These are phyloP conservation scores for Actinemys pallida DNA, from an alignment of 2,113 vertebrate genomes.

Conservation along the genomic window DNA sequence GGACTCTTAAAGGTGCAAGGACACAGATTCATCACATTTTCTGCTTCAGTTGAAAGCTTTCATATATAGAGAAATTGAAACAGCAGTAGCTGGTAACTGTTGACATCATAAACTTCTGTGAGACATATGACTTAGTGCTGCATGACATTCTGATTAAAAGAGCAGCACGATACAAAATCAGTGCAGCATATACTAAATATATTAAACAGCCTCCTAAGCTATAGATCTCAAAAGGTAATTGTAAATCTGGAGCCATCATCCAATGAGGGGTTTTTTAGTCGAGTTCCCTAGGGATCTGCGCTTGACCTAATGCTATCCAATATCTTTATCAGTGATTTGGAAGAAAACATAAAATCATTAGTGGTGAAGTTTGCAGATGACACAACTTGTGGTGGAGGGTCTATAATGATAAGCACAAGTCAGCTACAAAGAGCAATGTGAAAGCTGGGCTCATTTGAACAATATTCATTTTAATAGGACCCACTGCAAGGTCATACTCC, in stretches of 20 bases:
- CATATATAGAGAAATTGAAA: neutral
- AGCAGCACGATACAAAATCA: neutral
- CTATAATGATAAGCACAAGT: neutral
- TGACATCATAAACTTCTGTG: neutral
- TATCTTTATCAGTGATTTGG: neutral
- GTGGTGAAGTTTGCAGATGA: neutral
- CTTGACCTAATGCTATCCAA: neutral
- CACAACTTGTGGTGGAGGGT: neutral
- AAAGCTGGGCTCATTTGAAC: neutral
- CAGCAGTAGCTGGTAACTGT: neutral
- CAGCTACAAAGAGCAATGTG: neutral
- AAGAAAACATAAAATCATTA: neutral
- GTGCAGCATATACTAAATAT: neutral
- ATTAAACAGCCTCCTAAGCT: neutral
- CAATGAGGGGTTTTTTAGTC: neutral
- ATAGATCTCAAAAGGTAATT: neutral
- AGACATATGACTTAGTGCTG: neutral
- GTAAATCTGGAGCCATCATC: neutral
- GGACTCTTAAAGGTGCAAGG: neutral
- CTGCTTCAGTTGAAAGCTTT: neutral
- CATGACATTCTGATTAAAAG: neutral
- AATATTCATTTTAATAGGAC: rapidly evolving
- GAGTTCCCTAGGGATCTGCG: neutral
- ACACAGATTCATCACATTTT: neutral
- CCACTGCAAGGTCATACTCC: neutral